Percentiles rank a stretch among this genome's conserved stretches.
Evolutionary conservation across 2,888 invertebrate genomes (phyloP).

Genomic region (Azorinus chamasolen): DNA sequence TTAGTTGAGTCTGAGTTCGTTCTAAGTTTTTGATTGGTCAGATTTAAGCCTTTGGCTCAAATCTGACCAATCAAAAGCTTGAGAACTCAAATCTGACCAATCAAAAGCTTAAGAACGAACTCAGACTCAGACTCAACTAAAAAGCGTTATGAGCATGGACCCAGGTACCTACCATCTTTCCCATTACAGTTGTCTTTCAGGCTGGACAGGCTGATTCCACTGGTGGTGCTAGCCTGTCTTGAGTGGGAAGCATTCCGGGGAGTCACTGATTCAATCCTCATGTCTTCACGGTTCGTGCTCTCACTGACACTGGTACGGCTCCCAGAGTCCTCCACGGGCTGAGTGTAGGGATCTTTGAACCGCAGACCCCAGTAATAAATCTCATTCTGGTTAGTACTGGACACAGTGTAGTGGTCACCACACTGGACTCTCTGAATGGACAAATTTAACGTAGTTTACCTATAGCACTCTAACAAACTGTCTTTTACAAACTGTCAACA

Average conservation of each 20-base stretch:
- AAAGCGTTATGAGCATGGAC: no score
- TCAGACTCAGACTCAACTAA: no score
- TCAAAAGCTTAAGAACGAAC: no score
- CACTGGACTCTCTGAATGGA: conserved; percentile 90
- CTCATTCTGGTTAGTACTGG: conserved; percentile 90
- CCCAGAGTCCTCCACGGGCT: conserved; percentile 59
- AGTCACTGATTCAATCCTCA: conserved; percentile 68
- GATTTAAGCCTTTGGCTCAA: no score
- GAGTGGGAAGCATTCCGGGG: conserved; percentile 68
- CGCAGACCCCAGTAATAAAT: conserved; percentile 90
- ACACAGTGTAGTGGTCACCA: conserved; percentile 90
- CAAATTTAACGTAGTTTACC: no score
- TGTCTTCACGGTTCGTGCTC: conserved; percentile 64
- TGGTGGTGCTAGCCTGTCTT: conserved; percentile 67
- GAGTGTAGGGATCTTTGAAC: conserved; percentile 62
- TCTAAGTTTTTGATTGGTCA: no score
- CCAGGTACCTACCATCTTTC: background rate
- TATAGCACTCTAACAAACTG: no score
- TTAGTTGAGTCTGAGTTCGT: no score
- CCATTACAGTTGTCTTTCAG: conserved; percentile 28
- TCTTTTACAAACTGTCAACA: no score
- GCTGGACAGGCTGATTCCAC: conserved; percentile 58
- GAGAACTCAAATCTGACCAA: no score
- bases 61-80: no score
- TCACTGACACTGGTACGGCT: conserved; percentile 65